Conservation (phyloP, 2,797 vertebrate species). For the Myotis daubentonii region DNA sequence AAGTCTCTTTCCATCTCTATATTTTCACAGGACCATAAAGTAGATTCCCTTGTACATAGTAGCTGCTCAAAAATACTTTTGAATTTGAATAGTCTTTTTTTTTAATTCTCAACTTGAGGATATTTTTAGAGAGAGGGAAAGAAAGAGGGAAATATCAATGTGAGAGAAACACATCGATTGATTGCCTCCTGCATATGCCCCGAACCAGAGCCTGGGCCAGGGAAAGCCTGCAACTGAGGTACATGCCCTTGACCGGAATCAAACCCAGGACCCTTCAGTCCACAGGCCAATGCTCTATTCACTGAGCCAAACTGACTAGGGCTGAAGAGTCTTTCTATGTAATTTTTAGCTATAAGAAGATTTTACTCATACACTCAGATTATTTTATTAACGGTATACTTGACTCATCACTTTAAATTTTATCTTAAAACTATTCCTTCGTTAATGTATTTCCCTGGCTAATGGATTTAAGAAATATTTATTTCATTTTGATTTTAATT, state of each 20-base stretch:
- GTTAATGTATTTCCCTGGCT: background rate
- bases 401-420: constrained; percentile 26
- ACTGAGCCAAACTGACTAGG: no score
- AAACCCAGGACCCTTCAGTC: no score
- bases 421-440: background rate
- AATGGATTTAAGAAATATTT: constrained; percentile 9
- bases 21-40: background rate
- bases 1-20: background rate
- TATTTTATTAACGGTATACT: constrained; percentile 20
- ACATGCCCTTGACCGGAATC: no score
- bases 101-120: no score
- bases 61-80: constrained; percentile 29
- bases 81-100: constrained; percentile 32
- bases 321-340: background rate
- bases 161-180: no score
- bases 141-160: no score
- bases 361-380: constrained; percentile 41
- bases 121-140: no score
- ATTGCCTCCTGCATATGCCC: no score
- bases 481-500: background rate
- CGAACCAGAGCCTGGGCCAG: no score
- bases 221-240: no score
- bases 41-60: background rate
- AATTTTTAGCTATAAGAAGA: constrained; percentile 2
- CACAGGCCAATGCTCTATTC: no score